Base-by-base conservation (phyloP, 2,797 vertebrate species). In the Chelon labrosus region DNA sequence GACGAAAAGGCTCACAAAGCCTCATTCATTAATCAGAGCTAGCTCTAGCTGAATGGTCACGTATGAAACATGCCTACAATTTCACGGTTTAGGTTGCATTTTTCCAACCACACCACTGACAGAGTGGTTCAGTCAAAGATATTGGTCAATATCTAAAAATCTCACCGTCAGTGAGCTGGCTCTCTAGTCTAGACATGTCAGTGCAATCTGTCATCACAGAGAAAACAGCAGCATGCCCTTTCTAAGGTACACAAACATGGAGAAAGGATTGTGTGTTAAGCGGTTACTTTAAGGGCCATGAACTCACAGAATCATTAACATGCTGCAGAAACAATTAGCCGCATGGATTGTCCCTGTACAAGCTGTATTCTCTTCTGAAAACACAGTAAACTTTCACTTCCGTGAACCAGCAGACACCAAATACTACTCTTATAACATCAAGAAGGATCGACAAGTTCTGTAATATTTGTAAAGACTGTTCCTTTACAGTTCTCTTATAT, bases 21-120 rank as follows among this genome's bases (percentile, higher is more conserved):
- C 73, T 68, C 84, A 86, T 89, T 92, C 85, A 90, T 82, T 58
- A 64, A 52, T 16, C 14, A 7, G 16, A 39, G n/a, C 58, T 13
- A 54, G 65, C 71, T 59, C 50, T 12, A 55, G 70, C 66, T 13
- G 54, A 17, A 12, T 8, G 50, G 17, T 65, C 38, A 42, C 2
- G 53, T 47, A n/a, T 12, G 42, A 79, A 52, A 80, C 72, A 62
- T 14, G 64, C 27, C 55, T 64, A 11, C 14, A 14, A 63, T 73
- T 60, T 47, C 51, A 68, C 49, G 5, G 9, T 59, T 50, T 17
- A 27, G 1, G 22, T 61, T 22, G 37, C 10, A 2, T 20, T 65
- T 65, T 51, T 12, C 27, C 65, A 7, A 60, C 52, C 17, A 7
- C 10, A 5, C 22, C 20, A 38, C 20, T 12, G 50, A 64, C 11